Base-by-base conservation (phyloP, 64 coral and sea anemone species). In the Catalaphyllia jardinei region DNA sequence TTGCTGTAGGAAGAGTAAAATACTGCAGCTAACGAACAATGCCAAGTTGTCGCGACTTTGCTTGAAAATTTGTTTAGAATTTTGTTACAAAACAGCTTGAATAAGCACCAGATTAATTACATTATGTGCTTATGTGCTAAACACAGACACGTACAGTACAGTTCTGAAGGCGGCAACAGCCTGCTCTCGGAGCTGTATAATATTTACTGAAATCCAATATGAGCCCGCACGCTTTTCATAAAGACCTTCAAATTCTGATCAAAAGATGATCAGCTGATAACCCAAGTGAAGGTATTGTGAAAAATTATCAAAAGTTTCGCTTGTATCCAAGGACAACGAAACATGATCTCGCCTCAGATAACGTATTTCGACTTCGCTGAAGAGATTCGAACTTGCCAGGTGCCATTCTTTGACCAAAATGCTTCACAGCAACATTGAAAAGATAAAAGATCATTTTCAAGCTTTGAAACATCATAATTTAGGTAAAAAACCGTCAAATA, bases 281-380 rank as follows among this genome's bases (percentile, higher is more conserved):
- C 30, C 29, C n/a, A 22, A 20, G 19, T 35, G 33, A 35, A 35
- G 33, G 33, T 35, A 35, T 35, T 35, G 33, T 35, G 33, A 1
- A 78, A 49, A 78, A 78, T 49, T 49, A 22, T n/a, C 11, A 22
- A 16, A 74, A 3, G 86, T 35, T 27, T 39, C 10, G 8, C 52
- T 78, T 35, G 89, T 91, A 91, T 86, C 89, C 80, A 86, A 85
- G 89, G 89, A 91, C 69, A 91, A 83, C 72, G 55, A 39, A 51
- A 91, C 54, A 62, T 31, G 72, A 71, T 62, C 74, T 24, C 27
- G 19, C 16, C 54, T 29, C 2, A 62, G 29, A 16, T 29, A 33
- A 8, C 17, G 4, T 12, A 29, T 15, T 15, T 73, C 50, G 8
- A 4, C 24, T 89, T 52, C 22, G 10, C 29, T 15, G 24, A 38